phyloP scores from a whole-genome alignment of 2,888 invertebrate genomes.

The Morpho deidamia region DNA sequence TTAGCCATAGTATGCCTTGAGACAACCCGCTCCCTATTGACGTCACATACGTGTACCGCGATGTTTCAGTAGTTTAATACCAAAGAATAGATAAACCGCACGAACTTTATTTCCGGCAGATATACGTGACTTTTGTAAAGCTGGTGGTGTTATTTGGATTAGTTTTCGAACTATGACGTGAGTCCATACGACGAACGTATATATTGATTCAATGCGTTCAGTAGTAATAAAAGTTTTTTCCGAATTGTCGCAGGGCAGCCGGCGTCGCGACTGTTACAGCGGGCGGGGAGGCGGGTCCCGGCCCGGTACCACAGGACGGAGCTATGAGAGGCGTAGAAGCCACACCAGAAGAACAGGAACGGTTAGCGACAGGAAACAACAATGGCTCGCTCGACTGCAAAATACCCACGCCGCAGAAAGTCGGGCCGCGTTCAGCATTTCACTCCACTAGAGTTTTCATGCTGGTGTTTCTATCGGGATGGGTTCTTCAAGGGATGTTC shows the following conservation, averaged over 20 bases:
- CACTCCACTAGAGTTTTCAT: conserved; percentile 94
- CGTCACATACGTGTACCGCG: conserved; percentile 23
- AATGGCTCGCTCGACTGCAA: conserved; percentile 90
- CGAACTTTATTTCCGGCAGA: not conserved
- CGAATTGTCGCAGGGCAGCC: conserved; percentile 61
- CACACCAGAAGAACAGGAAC: conserved; percentile 71
- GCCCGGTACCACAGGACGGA: conserved; percentile 58
- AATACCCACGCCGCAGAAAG: conserved; percentile 79
- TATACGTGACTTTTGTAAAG: not conserved
- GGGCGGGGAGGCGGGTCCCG: conserved; percentile 58
- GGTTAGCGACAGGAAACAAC: conserved; percentile 73
- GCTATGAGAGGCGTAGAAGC: conserved; percentile 73
- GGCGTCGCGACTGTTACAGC: conserved; percentile 50
- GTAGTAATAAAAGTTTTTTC: conserved; percentile 25
- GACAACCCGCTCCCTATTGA: conserved; percentile 6
- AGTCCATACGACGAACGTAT: conserved; percentile 33
- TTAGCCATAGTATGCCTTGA: conserved; percentile 3
- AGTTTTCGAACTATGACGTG: conserved; percentile 52
- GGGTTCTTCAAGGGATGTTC: conserved; percentile 94
- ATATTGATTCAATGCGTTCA: not conserved
- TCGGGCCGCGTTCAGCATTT: conserved; percentile 82
- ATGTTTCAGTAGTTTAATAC: not conserved
- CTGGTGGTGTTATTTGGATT: not conserved
- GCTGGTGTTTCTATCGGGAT: conserved; percentile 91
- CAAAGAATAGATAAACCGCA: not conserved